Conservation (phyloP, 2,113 vertebrate genomes). For the Lamprologus callipterus region DNA sequence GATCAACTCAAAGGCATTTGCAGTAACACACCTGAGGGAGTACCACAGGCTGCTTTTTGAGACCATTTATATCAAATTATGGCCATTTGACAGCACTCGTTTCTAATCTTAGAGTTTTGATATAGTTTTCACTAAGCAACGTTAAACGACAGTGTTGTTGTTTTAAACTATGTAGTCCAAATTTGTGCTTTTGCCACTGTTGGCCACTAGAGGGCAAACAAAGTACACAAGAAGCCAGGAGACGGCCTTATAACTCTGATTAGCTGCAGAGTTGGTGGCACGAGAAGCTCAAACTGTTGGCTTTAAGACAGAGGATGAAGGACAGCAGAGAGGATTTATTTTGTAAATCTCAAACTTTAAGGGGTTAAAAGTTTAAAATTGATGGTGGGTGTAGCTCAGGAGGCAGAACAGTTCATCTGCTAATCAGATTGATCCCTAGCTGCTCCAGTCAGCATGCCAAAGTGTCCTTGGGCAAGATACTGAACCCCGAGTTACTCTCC, state of each 20-base stretch:
- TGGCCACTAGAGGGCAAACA: neutral
- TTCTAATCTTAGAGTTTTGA: neutral
- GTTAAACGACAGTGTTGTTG: neutral
- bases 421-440: neutral
- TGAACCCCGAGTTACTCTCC: fast-evolving
- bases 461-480: neutral
- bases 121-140: neutral
- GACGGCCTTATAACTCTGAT: fast-evolving
- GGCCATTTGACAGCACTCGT: neutral
- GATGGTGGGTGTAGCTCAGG: fast-evolving
- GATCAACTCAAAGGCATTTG: neutral
- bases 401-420: neutral
- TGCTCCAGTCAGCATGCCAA: neutral
- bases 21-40: neutral
- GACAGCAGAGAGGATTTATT: neutral
- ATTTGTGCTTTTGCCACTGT: neutral
- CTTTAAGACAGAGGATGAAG: neutral
- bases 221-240: neutral
- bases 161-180: neutral
- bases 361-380: fast-evolving
- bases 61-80: neutral
- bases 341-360: neutral
- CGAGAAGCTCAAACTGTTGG: neutral
- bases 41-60: neutral
- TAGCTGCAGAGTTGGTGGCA: neutral